Base-by-base conservation (phyloP, 35 echinoderm and acorn worm species). In the Chiridota heheva region DNA sequence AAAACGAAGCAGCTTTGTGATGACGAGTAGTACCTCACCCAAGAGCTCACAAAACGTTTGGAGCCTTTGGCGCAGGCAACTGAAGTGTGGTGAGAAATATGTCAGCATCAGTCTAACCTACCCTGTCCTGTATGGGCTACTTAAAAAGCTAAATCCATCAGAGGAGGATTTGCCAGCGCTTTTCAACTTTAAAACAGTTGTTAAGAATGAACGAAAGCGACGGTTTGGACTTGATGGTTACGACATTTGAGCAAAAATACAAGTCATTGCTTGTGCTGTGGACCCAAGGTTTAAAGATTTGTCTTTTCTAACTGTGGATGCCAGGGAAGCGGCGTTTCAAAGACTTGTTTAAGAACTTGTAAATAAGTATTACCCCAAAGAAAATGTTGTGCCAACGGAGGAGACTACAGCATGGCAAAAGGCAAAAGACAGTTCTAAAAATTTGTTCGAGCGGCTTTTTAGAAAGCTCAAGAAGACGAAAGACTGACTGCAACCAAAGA, bases 61-160 rank as follows among this genome's bases (percentile, higher is more conserved):
- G 60, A 63, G 28, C 60, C 60, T 26, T 31, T 63, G n/a, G 0
- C 60, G 8, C 60, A 1, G 26, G 60, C 1, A 1, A 63, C 60
- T 22, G 60, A 63, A 63, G 17, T 63, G 60, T 63, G 2, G 60
- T 63, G 60, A 12, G 60, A 31, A 29, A n/a, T n/a, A 63, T 63
- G 60, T 63, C 12, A 2, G 60, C 60, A 63, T 63, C 60, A 63
- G 60, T 31, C n/a, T 63, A 12, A 29, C 60, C 12, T 63, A 63
- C 33, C 60, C 60, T 63, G 60, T 63, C 1, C 60, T 0, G 46
- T 10, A 20, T 51, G 46, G 2, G 33, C 2, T 63, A 18, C 60
- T 63, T 18, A 31, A 63, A 31, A 2, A 63, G 26, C 60, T 0
- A 0, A 31, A 26, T 0, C 2, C 60, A 12, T 63, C 60, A 26